Evolutionary conservation across 2,888 invertebrate genomes (phyloP), one percentile per base, ranked within the genome.

Genomic region (Diarsia mendica): DNA sequence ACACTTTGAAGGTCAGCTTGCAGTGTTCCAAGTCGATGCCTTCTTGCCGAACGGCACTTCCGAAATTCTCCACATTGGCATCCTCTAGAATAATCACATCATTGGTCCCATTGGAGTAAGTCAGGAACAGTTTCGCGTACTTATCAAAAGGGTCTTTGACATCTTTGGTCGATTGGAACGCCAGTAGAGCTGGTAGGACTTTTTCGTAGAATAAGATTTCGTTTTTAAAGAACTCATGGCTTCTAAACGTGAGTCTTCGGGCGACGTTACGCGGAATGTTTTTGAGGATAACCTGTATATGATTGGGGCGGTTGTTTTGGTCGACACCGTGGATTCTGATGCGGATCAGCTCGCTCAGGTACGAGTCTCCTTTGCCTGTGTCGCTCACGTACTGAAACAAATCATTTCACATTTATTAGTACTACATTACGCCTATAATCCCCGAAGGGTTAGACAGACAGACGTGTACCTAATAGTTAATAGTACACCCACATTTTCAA

Each of bases 211-310:
- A 98, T 70, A 94, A 93, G 0, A 97, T 97, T 92, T 98, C 98
- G 89, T 98, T 98, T 79, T 94, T 94, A 88, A 98, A 98, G 90
- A 98, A 98, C 67, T 97, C 97, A 5, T 95, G 89, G 58, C 97
- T 97, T 75, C 97, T 96, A 85, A 97, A 98, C 0, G 98, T 97
- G 48, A 97, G 97, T 0, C 97, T 96, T 48, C 98, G 93, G 0
- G 97, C 97, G 1, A 97, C 78, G 87, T 97, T 98, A 70, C 96
- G 96, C 0, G 98, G 98, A 84, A 98, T 96, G n/a, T 96, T 96
- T 91, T 98, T 98, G 0, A 97, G 94, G 20, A 98, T 94, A 0
- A 97, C 92, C 88, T 97, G 97, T 0, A 97, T 91, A 66, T 94
- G 86, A 60, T 92, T 93, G 0, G 83, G 13, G 0, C 85, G 67